Evolutionary conservation across 2,888 invertebrate species (phyloP), one percentile per base, ranked within the genome.

Genomic region (Eueremaeus valkanovi): DNA sequence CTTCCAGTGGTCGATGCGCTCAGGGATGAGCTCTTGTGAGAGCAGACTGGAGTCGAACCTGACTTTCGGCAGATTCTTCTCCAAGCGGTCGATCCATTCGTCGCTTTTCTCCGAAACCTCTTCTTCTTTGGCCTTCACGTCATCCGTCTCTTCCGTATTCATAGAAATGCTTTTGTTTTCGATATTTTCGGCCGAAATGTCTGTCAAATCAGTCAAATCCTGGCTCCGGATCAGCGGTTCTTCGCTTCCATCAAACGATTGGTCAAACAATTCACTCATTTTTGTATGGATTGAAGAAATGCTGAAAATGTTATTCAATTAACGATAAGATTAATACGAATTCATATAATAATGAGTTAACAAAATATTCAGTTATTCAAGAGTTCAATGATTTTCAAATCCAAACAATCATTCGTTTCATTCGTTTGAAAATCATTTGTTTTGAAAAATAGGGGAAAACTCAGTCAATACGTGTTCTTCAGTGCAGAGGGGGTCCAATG

Each of bases 1-100:
- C 45, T 70, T 70, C 70, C 70, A 70, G 16, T 27, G 18, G 27
- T 70, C 70, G 1, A 27, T 42, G 11, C 45, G 21, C 8, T 70
- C 8, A 29, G 18, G 1, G 1, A 61, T 11, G 29, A 3, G 1
- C 27, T 42, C 8, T n/a, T 70, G 70, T 9, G 70, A 70, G 27
- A 70, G 8, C 16, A 42, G 21, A 11, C 16, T 24, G 9, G 42
- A 70, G 36, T 42, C n/a, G 24, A 45, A 13, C 27, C 42, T 36
- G 18, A 70, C 42, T 42, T 70, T 5, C 8, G 29, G 27, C 0
- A 21, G 24, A 8, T 42, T 70, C 29, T 42, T n/a, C n/a, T n/a
- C n/a, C n/a, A n/a, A n/a, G 2, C 31, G 2, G 13, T 61, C 61
- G 31, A 45, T 16, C 45, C 45, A 45, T 45, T 45, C 45, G 16